Conservation (phyloP, 2,888 invertebrate genomes). For the Hemistola chrysoprasaria region DNA sequence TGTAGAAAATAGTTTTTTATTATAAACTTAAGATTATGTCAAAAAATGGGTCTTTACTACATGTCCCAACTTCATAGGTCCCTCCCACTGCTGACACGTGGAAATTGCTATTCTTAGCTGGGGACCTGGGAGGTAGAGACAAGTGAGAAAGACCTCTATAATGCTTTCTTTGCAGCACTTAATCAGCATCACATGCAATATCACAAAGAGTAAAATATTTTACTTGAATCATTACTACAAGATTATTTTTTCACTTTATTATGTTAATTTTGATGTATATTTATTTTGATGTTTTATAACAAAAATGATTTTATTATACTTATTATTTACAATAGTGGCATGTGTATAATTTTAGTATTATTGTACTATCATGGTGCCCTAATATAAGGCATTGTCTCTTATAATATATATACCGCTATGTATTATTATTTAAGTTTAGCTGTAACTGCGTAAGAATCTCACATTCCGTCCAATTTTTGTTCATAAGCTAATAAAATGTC, state of each 20-base stretch:
- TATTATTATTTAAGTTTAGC: slow-evolving; percentile 35
- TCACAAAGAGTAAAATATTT: slow-evolving; percentile 8
- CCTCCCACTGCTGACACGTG: too few relatives aligned
- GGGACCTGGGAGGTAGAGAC: too few relatives aligned
- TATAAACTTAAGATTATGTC: too few relatives aligned
- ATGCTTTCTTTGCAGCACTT: not conserved
- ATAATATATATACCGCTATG: slow-evolving; percentile 17
- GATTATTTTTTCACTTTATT: slow-evolving; percentile 2
- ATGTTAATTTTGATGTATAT: slow-evolving; percentile 4
- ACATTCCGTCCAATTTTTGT: slow-evolving; percentile 81
- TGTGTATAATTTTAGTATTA: slow-evolving; percentile 10
- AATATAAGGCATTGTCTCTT: slow-evolving; percentile 10
- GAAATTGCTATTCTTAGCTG: too few relatives aligned
- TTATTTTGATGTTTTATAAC: not conserved
- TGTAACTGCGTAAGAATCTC: slow-evolving; percentile 65
- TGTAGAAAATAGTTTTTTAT: not conserved
- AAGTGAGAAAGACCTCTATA: too few relatives aligned
- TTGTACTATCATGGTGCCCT: slow-evolving; percentile 21
- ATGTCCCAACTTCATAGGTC: too few relatives aligned
- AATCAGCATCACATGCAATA: slow-evolving; percentile 10
- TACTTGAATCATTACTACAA: slow-evolving; percentile 5
- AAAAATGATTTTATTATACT: too few relatives aligned
- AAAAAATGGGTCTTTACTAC: too few relatives aligned
- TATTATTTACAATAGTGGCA: slow-evolving; percentile 2
- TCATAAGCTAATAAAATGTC: slow-evolving; percentile 72